phyloP scores from a whole-genome alignment of 1,140 invertebrate species.

The Chironomus striatipennis region DNA sequence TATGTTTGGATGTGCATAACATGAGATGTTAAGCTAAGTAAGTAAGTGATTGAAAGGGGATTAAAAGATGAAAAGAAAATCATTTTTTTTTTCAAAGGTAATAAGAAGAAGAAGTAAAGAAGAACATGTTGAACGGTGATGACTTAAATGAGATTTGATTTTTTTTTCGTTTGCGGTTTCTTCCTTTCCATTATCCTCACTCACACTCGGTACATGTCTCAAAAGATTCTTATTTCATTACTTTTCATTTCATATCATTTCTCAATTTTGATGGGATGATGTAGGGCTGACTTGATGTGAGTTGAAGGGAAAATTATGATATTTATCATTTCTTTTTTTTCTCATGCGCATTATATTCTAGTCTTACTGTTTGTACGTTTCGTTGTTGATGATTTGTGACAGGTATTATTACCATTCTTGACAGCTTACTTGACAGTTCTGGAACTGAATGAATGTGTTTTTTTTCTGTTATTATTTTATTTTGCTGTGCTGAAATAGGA shows the following conservation, averaged over 20 bases:
- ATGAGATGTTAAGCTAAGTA: background rate
- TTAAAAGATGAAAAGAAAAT: background rate
- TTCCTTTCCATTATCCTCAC: slow-evolving; percentile 17
- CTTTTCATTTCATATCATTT: too few species aligned
- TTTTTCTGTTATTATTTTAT: background rate
- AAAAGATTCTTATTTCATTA: too few species aligned
- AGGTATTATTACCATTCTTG: slow-evolving; percentile 1
- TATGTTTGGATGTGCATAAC: background rate
- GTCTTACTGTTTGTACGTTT: background rate
- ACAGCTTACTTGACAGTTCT: slow-evolving; percentile 6
- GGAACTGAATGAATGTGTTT: background rate
- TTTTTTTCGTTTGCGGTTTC: slow-evolving; percentile 15
- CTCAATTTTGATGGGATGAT: too few species aligned
- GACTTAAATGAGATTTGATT: slow-evolving; percentile 20
- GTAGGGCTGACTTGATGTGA: background rate
- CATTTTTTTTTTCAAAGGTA: background rate
- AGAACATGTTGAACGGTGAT: background rate
- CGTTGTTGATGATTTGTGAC: background rate
- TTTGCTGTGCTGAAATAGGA: too few species aligned
- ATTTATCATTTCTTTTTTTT: background rate
- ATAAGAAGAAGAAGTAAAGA: background rate
- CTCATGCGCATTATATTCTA: background rate
- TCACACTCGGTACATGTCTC: background rate
- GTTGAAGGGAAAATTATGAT: slow-evolving; percentile 22
- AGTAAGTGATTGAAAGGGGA: slow-evolving; percentile 12